These are phyloP conservation scores for Lithophane semibrunnea DNA, from an alignment of 2,888 invertebrate species.

Conservation along the genomic window DNA sequence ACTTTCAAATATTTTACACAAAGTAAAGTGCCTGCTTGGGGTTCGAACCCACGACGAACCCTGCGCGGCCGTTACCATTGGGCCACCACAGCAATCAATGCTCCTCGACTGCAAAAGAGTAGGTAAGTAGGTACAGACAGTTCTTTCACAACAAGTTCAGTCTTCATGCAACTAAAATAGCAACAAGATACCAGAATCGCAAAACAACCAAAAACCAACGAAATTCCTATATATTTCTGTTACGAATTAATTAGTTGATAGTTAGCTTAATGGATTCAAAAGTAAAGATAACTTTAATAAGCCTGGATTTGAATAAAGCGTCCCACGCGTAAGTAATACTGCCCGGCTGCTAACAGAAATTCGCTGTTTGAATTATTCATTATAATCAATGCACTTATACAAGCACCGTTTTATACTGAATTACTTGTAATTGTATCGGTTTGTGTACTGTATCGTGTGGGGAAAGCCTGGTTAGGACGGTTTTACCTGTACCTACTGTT, in stretches of 20 bases:
- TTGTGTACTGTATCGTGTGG: constrained; percentile 21
- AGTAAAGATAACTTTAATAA: constrained; percentile 82
- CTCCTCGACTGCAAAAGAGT: too few relatives aligned
- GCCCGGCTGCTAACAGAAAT: constrained; percentile 68
- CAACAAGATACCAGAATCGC: constrained; percentile 11
- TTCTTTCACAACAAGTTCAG: neutral
- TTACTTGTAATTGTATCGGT: constrained; percentile 59
- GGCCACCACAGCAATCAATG: neutral
- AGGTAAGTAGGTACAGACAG: neutral
- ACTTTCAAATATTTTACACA: too few relatives aligned
- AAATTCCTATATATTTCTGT: constrained; percentile 51
- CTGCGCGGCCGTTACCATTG: too few relatives aligned
- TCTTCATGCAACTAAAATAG: neutral
- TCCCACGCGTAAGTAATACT: constrained; percentile 73
- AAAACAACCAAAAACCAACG: constrained; percentile 39
- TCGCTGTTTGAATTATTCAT: constrained; percentile 87
- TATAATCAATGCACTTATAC: constrained; percentile 86
- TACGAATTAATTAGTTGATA: constrained; percentile 77
- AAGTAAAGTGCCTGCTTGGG: too few relatives aligned
- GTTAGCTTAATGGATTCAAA: constrained; percentile 80
- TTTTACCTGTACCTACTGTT: neutral
- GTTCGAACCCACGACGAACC: too few relatives aligned
- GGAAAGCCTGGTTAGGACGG: constrained; percentile 34
- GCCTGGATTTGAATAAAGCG: constrained; percentile 79
- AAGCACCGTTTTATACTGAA: constrained; percentile 71